phyloP scores from a whole-genome alignment of 1,140 invertebrate species.

The Laodelphax striatellus region DNA sequence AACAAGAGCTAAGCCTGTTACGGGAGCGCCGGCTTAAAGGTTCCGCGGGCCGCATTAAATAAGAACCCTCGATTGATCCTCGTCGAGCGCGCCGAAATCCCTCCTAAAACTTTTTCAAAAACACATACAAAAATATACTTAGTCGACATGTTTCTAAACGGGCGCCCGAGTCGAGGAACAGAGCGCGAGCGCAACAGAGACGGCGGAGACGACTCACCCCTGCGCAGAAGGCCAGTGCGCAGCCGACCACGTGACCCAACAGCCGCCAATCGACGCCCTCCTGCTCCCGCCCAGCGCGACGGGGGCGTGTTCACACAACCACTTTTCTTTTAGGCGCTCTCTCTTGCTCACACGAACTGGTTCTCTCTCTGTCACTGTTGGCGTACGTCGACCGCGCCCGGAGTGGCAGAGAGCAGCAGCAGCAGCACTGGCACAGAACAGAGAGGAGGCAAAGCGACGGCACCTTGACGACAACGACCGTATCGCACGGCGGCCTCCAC shows the following conservation, averaged over 20 bases:
- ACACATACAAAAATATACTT: conserved; percentile 22
- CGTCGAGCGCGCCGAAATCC: conserved; percentile 19
- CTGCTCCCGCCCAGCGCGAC: background rate
- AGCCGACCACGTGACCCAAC: background rate
- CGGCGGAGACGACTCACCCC: background rate
- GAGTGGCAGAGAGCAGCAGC: background rate
- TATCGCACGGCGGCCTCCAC: no score
- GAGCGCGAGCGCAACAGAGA: conserved; percentile 6
- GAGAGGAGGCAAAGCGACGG: no score
- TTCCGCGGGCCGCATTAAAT: conserved; percentile 32
- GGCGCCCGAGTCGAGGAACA: background rate
- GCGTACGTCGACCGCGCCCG: background rate
- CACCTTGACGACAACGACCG: no score
- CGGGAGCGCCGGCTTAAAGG: conserved; percentile 25
- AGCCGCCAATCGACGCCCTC: background rate
- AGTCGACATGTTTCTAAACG: conserved; percentile 16
- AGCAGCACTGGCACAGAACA: background rate
- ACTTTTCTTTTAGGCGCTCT: background rate
- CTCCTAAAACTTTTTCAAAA: conserved; percentile 25
- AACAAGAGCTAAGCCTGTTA: conserved; percentile 35
- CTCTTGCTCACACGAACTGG: conserved; percentile 4
- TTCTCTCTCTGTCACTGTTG: conserved; percentile 9
- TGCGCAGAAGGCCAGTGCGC: background rate
- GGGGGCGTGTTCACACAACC: no score
- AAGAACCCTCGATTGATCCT: conserved; percentile 32